Conservation (phyloP, 2,888 invertebrate species). For the Emmelina monodactyla region DNA sequence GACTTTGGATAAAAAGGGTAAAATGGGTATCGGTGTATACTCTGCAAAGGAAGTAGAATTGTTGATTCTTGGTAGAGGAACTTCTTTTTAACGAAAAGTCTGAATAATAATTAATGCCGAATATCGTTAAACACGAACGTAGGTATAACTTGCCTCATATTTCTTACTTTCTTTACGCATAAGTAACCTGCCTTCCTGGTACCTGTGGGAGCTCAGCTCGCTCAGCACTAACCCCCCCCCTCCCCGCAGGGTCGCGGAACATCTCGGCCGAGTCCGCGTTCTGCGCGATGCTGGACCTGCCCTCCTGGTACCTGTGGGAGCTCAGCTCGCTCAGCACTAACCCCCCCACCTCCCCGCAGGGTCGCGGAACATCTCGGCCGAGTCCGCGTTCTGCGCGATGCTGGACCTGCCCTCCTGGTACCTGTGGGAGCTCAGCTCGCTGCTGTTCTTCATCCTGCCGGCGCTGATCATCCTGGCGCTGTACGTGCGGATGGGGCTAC, state of each 20-base stretch:
- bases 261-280: constrained; percentile 73
- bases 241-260: constrained; percentile 39
- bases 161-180: too few species aligned
- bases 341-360: constrained; percentile 22
- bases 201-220: constrained; percentile 82
- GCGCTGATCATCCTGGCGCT: constrained; percentile 75
- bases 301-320: constrained; percentile 76
- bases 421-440: constrained; percentile 81
- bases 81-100: too few species aligned
- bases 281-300: constrained; percentile 75
- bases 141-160: too few species aligned
- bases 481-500: constrained; percentile 80
- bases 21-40: too few species aligned
- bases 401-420: constrained; percentile 67
- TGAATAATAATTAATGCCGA: too few species aligned
- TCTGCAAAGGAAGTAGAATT: too few species aligned
- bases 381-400: constrained; percentile 87
- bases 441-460: constrained; percentile 82
- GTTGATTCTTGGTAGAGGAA: too few species aligned
- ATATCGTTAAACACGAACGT: too few species aligned
- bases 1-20: too few species aligned
- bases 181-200: constrained; percentile 65
- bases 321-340: constrained; percentile 78
- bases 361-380: constrained; percentile 44
- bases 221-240: too few species aligned